Conservation (phyloP, 2,113 vertebrate genomes). For the Hippopotamus amphibius region DNA sequence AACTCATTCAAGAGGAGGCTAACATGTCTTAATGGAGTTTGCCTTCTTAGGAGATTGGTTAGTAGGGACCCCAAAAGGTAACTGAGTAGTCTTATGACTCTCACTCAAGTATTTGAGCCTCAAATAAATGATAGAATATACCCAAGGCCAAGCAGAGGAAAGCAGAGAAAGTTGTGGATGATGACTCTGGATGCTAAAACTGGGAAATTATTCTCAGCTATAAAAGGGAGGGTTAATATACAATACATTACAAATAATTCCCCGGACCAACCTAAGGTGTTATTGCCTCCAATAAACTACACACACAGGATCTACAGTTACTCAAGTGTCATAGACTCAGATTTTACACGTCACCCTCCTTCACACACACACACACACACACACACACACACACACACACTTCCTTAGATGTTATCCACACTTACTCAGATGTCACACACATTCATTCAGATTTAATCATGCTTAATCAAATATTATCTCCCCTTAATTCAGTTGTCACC, state of each 20-base stretch:
- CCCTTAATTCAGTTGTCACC: neutral
- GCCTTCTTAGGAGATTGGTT: neutral
- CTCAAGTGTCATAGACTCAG: neutral
- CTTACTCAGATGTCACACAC: constrained; percentile 12
- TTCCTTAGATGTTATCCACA: neutral
- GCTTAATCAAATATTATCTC: constrained; percentile 28
- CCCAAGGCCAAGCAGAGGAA: neutral
- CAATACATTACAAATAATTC: neutral
- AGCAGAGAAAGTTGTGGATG: neutral
- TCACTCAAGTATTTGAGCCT: neutral
- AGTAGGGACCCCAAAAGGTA: neutral
- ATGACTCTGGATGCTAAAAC: neutral
- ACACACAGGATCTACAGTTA: neutral
- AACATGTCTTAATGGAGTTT: neutral
- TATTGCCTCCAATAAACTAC: neutral
- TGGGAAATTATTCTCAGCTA: neutral
- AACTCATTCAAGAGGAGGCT: neutral
- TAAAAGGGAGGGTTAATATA: neutral
- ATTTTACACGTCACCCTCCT: neutral
- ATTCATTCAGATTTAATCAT: constrained; percentile 21
- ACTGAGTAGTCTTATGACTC: neutral
- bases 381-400: neutral
- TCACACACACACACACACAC: too few relatives aligned
- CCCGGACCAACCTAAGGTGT: neutral
- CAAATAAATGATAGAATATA: neutral